Percentiles rank a stretch among this genome's conserved stretches.
phyloP scores from a whole-genome alignment of 2,113 vertebrate species.

The Takifugu bimaculatus region DNA sequence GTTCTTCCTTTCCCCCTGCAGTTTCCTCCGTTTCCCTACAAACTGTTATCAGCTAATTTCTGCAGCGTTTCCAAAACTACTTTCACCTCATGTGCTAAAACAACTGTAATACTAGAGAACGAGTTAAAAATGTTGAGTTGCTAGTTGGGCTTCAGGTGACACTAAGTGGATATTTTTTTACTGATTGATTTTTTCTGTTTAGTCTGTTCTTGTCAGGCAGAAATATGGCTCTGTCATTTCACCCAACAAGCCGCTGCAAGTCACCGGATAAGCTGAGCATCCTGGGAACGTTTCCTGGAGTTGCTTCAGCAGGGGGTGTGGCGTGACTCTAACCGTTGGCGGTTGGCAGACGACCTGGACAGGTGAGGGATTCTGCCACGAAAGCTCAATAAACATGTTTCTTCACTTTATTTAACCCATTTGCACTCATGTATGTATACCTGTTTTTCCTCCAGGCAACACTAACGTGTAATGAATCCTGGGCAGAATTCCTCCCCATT shows the following conservation, averaged over 20 bases:
- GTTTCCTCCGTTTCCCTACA: constrained; percentile 3
- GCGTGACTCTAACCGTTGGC: constrained; percentile 34
- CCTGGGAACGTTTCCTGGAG: constrained; percentile 22
- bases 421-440: not conserved
- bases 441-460: not conserved
- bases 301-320: constrained; percentile 28
- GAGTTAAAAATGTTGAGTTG: too few relatives aligned
- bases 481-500: too few relatives aligned
- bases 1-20: constrained; percentile 13
- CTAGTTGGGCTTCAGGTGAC: too few relatives aligned
- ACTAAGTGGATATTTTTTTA: too few relatives aligned
- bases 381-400: constrained; percentile 29
- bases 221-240: not conserved
- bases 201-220: too few relatives aligned
- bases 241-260: constrained; percentile 41
- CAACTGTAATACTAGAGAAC: too few relatives aligned
- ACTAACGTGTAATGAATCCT: not conserved
- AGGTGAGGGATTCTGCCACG: not conserved
- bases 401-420: not conserved
- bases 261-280: constrained; percentile 16
- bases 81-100: too few relatives aligned
- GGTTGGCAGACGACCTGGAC: constrained; percentile 18
- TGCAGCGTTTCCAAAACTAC: too few relatives aligned
- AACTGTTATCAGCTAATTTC: constrained; percentile 17
- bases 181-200: too few relatives aligned